Evolutionary conservation across 2,888 invertebrate genomes (phyloP).

Genomic region (Drosophila infuscata): DNA sequence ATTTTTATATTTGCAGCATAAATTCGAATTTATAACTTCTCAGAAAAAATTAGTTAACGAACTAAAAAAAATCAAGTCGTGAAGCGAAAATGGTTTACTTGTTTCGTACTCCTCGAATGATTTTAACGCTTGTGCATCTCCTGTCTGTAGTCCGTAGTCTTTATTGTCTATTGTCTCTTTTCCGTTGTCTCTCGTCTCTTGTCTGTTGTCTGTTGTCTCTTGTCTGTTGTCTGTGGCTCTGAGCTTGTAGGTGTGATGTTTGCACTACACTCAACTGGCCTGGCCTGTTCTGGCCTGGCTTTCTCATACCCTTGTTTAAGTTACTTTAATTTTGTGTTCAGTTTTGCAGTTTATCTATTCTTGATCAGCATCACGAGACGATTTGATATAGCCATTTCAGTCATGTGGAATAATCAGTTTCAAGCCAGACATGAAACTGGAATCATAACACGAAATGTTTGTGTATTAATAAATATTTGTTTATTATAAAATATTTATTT

Average conservation of each 20-base stretch:
- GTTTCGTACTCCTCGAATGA: background rate
- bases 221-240: conserved; percentile 12
- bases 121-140: background rate
- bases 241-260: conserved; percentile 75
- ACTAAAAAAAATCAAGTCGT: background rate
- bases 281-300: conserved; percentile 9
- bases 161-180: background rate
- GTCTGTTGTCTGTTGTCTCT: conserved; percentile 7
- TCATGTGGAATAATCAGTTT: background rate
- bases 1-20: background rate
- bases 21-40: background rate
- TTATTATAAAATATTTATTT: background rate
- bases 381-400: background rate
- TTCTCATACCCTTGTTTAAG: conserved; percentile 37
- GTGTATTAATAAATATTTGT: background rate
- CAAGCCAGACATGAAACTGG: background rate
- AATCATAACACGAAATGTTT: background rate
- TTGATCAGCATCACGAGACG: background rate
- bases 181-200: background rate
- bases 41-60: background rate
- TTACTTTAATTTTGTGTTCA: conserved; percentile 22
- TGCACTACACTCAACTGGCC: conserved; percentile 78
- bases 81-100: background rate
- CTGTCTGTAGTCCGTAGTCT: background rate
- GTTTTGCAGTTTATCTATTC: background rate